Percentiles rank a stretch among this genome's conserved stretches.
These are phyloP conservation scores for Nineta flava DNA, from an alignment of 2,888 invertebrate species.

Conservation along the genomic window DNA sequence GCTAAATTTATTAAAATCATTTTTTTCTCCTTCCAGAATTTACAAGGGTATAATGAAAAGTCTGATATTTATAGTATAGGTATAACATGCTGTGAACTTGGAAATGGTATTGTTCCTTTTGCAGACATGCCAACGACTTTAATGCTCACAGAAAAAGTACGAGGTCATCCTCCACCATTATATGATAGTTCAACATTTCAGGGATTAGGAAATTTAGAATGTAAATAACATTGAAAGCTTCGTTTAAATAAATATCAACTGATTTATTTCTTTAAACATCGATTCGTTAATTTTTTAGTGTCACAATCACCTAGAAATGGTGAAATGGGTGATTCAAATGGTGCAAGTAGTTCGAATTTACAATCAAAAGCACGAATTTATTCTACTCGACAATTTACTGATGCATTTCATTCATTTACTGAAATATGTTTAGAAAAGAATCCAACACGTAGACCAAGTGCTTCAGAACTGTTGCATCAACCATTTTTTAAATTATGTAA, in stretches of 20 bases:
- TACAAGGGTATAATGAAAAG: slow-evolving; percentile 74
- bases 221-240: slow-evolving; percentile 13
- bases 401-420: slow-evolving; percentile 61
- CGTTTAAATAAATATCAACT: background rate
- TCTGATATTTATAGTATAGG: slow-evolving; percentile 88
- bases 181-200: slow-evolving; percentile 57
- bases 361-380: slow-evolving; percentile 25
- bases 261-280: background rate
- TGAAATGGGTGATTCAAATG: slow-evolving; percentile 12
- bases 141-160: slow-evolving; percentile 80
- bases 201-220: slow-evolving; percentile 27
- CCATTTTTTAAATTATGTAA: slow-evolving; percentile 60
- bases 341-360: slow-evolving; percentile 9
- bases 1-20: background rate
- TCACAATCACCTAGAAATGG: slow-evolving; percentile 26
- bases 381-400: slow-evolving; percentile 48
- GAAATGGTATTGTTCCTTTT: slow-evolving; percentile 81
- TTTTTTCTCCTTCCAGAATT: slow-evolving; percentile 40
- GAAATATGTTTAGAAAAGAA: slow-evolving; percentile 55
- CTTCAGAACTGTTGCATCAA: slow-evolving; percentile 52
- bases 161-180: slow-evolving; percentile 60
- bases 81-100: slow-evolving; percentile 72
- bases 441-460: slow-evolving; percentile 50
- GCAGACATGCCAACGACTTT: slow-evolving; percentile 70
- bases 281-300: background rate